Evolutionary conservation across 2,797 vertebrate species (phyloP).

Genomic region (Megaceryle alcyon): DNA sequence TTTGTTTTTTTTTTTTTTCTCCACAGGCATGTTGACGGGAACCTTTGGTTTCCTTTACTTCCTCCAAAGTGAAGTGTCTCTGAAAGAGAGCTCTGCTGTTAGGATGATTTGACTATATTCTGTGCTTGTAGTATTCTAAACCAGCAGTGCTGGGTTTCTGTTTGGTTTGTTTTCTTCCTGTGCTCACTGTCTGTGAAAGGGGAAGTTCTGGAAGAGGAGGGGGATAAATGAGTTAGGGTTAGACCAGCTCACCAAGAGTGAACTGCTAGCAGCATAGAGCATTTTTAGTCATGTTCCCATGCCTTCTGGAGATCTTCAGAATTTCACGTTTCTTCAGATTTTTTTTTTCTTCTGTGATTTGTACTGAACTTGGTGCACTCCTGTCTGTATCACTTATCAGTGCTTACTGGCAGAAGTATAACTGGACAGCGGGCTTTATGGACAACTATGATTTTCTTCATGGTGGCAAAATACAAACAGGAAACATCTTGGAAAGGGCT

Average conservation of each 20-base stretch:
- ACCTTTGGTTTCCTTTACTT: constrained; percentile 9
- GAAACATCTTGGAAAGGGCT: not conserved
- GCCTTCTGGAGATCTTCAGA: not conserved
- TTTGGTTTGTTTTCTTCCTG: not conserved
- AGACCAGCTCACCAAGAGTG: not conserved
- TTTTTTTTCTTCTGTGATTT: not conserved
- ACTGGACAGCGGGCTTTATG: not conserved
- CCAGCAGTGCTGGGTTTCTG: fast-evolving
- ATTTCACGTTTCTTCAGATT: not conserved
- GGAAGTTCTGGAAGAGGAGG: not conserved
- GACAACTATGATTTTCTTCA: not conserved
- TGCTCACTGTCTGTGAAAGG: not conserved
- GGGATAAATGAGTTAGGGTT: not conserved
- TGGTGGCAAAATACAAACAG: not conserved
- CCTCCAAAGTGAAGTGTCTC: not conserved
- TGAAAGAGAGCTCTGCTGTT: not conserved
- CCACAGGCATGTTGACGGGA: not conserved
- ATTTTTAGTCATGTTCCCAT: not conserved
- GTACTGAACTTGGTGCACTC: not conserved
- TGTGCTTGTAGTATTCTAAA: not conserved
- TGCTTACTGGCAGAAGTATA: not conserved
- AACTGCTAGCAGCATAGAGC: not conserved
- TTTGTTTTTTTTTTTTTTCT: not conserved
- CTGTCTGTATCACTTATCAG: not conserved
- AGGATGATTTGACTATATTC: not conserved